A percentile compares a stretch with the other conserved stretches of the same genome.
These are phyloP conservation scores for Sitophilus oryzae DNA, from an alignment of 1,140 invertebrate genomes.

Conservation along the genomic window DNA sequence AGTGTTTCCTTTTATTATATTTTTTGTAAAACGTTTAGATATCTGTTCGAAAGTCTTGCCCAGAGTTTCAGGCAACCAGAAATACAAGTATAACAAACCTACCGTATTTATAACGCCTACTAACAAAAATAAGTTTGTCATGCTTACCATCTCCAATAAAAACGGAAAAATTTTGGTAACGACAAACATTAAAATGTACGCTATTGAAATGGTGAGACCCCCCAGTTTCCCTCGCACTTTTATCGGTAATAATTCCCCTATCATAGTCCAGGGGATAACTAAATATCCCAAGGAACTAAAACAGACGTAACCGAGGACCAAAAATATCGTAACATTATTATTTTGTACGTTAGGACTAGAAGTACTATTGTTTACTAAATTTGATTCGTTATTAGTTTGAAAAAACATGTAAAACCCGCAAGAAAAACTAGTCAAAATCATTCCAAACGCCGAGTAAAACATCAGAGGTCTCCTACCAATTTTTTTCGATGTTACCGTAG, in stretches of 20 bases:
- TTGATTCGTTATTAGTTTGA: conserved; percentile 9
- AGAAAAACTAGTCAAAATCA: conserved; percentile 51
- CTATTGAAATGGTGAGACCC: conserved; percentile 53
- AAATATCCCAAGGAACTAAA: conserved; percentile 51
- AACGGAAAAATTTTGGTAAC: conserved; percentile 58
- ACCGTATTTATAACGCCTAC: conserved; percentile 55
- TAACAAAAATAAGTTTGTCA: conserved; percentile 54
- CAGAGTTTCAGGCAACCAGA: conserved; percentile 68
- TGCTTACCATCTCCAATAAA: conserved; percentile 47
- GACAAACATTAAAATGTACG: conserved; percentile 60
- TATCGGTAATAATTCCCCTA: conserved; percentile 49
- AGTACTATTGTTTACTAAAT: not conserved
- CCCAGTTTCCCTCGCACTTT: conserved; percentile 50
- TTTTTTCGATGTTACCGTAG: conserved; percentile 48
- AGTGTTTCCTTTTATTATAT: conserved; percentile 6
- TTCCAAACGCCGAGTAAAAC: conserved; percentile 51
- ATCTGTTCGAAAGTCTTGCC: conserved; percentile 58
- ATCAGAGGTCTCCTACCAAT: conserved; percentile 49
- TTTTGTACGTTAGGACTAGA: not conserved
- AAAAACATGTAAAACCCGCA: conserved; percentile 47
- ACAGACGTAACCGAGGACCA: conserved; percentile 49
- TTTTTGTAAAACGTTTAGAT: conserved; percentile 32
- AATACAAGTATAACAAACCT: conserved; percentile 52
- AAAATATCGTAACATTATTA: conserved; percentile 45
- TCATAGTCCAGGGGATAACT: conserved; percentile 60